phyloP scores from a whole-genome alignment of 1,140 invertebrate genomes.

The Trichoplusia ni region DNA sequence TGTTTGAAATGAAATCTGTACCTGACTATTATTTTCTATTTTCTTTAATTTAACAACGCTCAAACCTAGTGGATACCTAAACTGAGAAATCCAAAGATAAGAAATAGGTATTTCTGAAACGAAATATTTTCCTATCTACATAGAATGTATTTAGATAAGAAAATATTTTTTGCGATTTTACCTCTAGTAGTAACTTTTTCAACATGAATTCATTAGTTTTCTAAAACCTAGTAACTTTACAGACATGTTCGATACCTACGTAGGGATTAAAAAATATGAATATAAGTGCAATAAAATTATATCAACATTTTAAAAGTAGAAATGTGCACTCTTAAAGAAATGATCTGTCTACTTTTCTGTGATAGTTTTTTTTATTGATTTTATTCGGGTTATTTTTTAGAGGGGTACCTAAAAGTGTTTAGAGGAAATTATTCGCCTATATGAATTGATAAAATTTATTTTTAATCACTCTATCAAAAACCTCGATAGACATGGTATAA shows the following conservation, averaged over 20 bases:
- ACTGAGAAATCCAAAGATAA: constrained; percentile 62
- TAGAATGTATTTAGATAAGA: neutral
- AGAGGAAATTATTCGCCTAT: too few species aligned
- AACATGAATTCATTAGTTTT: constrained; percentile 7
- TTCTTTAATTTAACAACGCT: constrained; percentile 40
- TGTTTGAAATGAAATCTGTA: constrained; percentile 43
- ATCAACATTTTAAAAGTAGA: constrained; percentile 25
- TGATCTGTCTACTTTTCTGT: constrained; percentile 43
- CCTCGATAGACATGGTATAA: too few species aligned
- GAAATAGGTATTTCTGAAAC: constrained; percentile 40
- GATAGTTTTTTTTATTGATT: constrained; percentile 28
- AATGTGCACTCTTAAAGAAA: constrained; percentile 22
- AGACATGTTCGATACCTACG: neutral
- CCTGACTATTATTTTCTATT: constrained; percentile 50
- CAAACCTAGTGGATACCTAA: constrained; percentile 40
- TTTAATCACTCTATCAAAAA: neutral
- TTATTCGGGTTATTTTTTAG: neutral
- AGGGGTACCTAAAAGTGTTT: too few species aligned
- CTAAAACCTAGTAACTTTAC: neutral
- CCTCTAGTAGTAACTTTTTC: neutral
- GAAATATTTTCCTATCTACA: constrained; percentile 20
- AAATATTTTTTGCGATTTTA: neutral
- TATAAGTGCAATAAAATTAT: constrained; percentile 30
- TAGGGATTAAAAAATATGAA: constrained; percentile 9
- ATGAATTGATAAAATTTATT: too few species aligned